Base-by-base conservation (phyloP, 2,113 vertebrate species). In the Eudyptes chrysolophus region DNA sequence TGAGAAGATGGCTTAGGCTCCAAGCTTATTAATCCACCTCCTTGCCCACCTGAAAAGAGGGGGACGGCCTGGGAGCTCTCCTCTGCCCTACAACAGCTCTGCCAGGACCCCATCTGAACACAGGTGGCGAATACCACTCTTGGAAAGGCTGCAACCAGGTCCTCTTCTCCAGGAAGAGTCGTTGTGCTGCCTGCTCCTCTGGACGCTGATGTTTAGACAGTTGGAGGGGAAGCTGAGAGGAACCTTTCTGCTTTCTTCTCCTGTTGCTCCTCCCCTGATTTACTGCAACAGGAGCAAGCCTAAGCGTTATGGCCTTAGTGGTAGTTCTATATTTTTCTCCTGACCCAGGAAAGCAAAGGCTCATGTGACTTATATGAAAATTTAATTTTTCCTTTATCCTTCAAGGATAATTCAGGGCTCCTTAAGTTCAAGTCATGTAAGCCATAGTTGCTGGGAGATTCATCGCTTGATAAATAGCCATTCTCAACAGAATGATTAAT, bases 401-500 rank as follows among this genome's bases (percentile, higher is more conserved):
- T 94, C 78, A 74, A 74, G 70, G 74, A 93, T 81, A 77, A 75
- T 55, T 42, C 62, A 68, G 60, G 48, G 64, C 44, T 81, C 70
- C 95, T 92, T 89, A 80, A 70, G 92, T 93, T 94, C 83, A 92
- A 74, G 51, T 74, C 49, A 22, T 84, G 32, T 71, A 68, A 92
- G 64, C 60, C 84, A 42, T 15, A n/a, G 83, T 8, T 82, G 48
- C 85, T 71, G 82, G 36, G 65, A 89, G 55, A 84, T 84, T 81
- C 25, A 42, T 46, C 2, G 1, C 61, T 82, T 94, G 79, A 95
- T 89, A 95, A 90, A 92, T 61, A 81, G 57, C 40, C 38, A 13
- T 90, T 66, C 89, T 93, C 75, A 83, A 77, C 82, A 92, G 75
- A 61, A 80, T 84, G 75, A 95, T 96, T 95, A 94, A 85, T 89